Base-by-base conservation (phyloP, 2,113 vertebrate genomes). In the Probosciger aterrimus region DNA sequence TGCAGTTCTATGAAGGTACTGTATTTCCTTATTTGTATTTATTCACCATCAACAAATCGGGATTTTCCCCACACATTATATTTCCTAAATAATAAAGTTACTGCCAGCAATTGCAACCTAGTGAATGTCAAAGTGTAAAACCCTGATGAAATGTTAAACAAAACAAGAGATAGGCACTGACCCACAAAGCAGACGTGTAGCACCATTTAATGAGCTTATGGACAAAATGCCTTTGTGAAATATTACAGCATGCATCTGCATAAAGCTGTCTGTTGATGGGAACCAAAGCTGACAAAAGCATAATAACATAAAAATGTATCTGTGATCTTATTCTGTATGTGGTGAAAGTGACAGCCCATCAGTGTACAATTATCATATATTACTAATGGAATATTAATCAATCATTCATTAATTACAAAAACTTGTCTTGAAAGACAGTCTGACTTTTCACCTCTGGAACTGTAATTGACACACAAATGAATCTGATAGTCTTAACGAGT, bases 391-490 rank as follows among this genome's bases (percentile, higher is more conserved):
- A 86, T 95, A 94, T 88, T 90, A 95, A 97, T 86, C 57, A 88
- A 81, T 60, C 57, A 77, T 88, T 92, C 57, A 82, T 81, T 93
- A 93, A 94, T 93, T 95, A 93, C 59, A 75, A 93, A 95, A 94
- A 52, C 31, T 63, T 70, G 37, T 55, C 50, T 94, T 49, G 70
- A 92, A 92, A 93, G 70, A 59, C 74, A 82, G 39, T 59, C 78
- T 76, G 82, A 96, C 94, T 97, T 95, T 85, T 96, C 86, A 93
- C 91, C 94, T 82, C 64, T 94, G 63, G 69, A 95, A 87, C 69
- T 47, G 24, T 31, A 89, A 88, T 8, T 93, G 81, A 94, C 89
- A 88, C 68, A 67, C 68, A 89, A 91, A 92, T 43, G 49, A 64
- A 83, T 88, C 1, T 89, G 82, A 82, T 50, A 78, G 80, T 60